Evolutionary conservation across 2,113 vertebrate species (phyloP), one percentile per base, ranked within the genome.

Genomic region (Oryzias woworae): DNA sequence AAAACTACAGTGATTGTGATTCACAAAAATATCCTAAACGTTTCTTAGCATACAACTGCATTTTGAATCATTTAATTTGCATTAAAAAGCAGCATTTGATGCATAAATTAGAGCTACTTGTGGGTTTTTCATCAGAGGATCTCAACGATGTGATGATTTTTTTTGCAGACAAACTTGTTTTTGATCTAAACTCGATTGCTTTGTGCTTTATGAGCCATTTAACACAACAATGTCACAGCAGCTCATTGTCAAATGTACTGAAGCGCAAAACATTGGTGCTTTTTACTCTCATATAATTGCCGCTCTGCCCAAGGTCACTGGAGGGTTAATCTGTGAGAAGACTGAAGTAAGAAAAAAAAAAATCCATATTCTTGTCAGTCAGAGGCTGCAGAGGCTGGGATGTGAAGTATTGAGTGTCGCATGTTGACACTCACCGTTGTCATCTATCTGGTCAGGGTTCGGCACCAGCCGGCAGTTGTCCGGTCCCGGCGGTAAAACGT

Each of bases 401-500:
- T 42, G 18, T 23, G 18, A 55, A 16, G 7, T 4, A 1, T 12
- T 4, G 5, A 17, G 13, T 22, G 17, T 48, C 24, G 15, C 23
- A 3, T 50, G 8, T 48, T 46, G 2, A 54, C 14, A 69, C 59
- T 91, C 88, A 99, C 97, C 87, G 77, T 99, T 98, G 64, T 95
- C 93, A 46, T 99, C 97, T 54, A 89, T 94, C 87, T 99, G 97
- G 54, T 92, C 92, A 8, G 95, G 93, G 73, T 99, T 99, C 24
- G 97, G 95, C 8, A 98, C 94, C 77, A 99, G 92, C n/a, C 97
- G 90, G 80, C 97, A 99, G 89, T 99, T 99, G 87, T 99, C 97
- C 0, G 97, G 97, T 7, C 97, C 97, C 0, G 97, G 97, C 2
- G 94, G 90, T n/a, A 95, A 49, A 18, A 76, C 2, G 71, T 99